phyloP scores from a whole-genome alignment of 2,797 vertebrate genomes.

The Graptemys geographica region DNA sequence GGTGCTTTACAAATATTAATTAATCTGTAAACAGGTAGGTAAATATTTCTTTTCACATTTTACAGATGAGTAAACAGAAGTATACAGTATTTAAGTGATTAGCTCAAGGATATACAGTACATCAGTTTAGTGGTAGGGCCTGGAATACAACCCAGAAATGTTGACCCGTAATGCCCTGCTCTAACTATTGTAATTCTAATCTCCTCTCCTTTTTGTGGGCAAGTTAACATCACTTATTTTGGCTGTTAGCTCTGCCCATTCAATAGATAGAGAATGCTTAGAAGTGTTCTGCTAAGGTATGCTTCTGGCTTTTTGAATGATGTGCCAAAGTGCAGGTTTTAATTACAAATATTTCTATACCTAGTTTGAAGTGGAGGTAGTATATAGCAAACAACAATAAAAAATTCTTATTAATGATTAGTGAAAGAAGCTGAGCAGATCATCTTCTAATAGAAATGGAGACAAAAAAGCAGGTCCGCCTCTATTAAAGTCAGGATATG shows the following conservation, averaged over 20 bases:
- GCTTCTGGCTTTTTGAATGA: background rate
- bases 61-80: background rate
- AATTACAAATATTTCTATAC: background rate
- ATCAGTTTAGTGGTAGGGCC: background rate
- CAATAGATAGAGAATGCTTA: background rate
- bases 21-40: background rate
- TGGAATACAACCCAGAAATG: background rate
- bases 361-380: background rate
- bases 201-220: background rate
- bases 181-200: background rate
- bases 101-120: accelerated
- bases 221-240: background rate
- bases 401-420: background rate
- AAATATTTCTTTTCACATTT: background rate
- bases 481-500: background rate
- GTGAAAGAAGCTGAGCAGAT: background rate
- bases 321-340: background rate
- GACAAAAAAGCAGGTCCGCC: background rate
- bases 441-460: background rate
- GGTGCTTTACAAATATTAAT: background rate
- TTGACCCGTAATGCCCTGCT: background rate
- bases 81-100: background rate
- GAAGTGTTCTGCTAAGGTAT: background rate
- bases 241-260: background rate
- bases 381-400: background rate